These are phyloP conservation scores for Betta splendens DNA, from an alignment of 2,797 vertebrate genomes.

Conservation along the genomic window DNA sequence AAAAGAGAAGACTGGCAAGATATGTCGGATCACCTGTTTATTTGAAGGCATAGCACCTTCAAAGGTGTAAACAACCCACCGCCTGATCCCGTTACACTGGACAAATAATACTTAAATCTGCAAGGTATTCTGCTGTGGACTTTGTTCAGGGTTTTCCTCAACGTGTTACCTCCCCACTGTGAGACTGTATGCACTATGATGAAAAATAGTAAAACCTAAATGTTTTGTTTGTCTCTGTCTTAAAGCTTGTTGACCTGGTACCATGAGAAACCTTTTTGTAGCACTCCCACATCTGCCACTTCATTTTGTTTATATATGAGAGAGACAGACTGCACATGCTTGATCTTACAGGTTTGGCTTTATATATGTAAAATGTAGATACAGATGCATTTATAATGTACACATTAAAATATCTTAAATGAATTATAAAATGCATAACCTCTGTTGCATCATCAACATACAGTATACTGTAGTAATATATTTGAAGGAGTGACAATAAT, in stretches of 20 bases:
- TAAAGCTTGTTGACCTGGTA: slow-evolving; percentile 31
- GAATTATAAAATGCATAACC: slow-evolving; percentile 49
- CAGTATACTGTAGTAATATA: slow-evolving; percentile 55
- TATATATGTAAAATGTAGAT: slow-evolving; percentile 77
- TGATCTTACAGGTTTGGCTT: slow-evolving; percentile 61
- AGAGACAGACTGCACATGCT: slow-evolving; percentile 50
- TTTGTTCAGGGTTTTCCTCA: slow-evolving; percentile 55
- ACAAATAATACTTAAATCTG: slow-evolving; percentile 16
- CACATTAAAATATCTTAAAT: slow-evolving; percentile 68
- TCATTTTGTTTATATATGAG: slow-evolving; percentile 29
- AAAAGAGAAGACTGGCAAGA: background rate
- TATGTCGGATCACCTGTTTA: slow-evolving; percentile 25
- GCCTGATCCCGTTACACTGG: slow-evolving; percentile 36
- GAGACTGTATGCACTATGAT: slow-evolving; percentile 62
- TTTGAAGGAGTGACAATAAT: slow-evolving; percentile 36
- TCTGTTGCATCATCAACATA: slow-evolving; percentile 44
- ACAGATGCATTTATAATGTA: slow-evolving; percentile 73
- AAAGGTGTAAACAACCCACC: slow-evolving; percentile 22
- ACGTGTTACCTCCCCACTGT: slow-evolving; percentile 67
- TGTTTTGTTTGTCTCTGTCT: slow-evolving; percentile 31
- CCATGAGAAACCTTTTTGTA: slow-evolving; percentile 34
- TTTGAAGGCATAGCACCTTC: slow-evolving; percentile 67
- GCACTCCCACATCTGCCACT: slow-evolving; percentile 23
- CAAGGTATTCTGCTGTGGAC: slow-evolving; percentile 44
- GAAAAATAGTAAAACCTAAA: slow-evolving; percentile 38